Percentiles rank a stretch among this genome's conserved stretches.
Conservation (phyloP, 1,140 invertebrate genomes). For the Ceratina calcarata region DNA sequence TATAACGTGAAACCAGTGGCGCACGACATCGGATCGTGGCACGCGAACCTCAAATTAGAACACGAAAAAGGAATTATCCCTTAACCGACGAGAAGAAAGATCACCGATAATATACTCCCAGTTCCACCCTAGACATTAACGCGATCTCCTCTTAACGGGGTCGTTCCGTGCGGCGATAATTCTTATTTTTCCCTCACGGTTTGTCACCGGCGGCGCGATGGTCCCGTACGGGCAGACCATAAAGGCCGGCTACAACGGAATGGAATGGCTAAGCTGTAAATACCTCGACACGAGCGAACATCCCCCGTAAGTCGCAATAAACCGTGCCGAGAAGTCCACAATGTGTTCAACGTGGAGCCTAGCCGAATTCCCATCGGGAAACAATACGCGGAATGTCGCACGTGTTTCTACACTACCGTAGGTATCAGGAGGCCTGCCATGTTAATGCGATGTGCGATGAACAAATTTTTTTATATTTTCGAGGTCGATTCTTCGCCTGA, state of each 20-base stretch:
- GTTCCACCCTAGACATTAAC: conserved; percentile 11
- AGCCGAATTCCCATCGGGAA: conserved; percentile 46
- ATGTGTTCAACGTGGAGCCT: conserved; percentile 41
- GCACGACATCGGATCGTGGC: not conserved
- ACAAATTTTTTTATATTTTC: too few species aligned
- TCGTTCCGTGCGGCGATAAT: conserved; percentile 36
- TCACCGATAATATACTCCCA: not conserved
- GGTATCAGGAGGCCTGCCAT: too few species aligned
- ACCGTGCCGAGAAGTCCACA: conserved; percentile 46
- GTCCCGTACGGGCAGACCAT: conserved; percentile 9
- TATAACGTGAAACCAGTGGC: not conserved
- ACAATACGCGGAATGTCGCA: conserved; percentile 50
- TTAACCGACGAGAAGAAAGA: not conserved
- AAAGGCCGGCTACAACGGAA: conserved; percentile 31
- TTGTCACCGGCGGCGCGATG: conserved; percentile 10
- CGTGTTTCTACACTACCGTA: not conserved
- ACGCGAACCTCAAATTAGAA: conserved; percentile 6
- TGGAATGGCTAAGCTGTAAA: conserved; percentile 65
- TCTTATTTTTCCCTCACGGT: conserved; percentile 44
- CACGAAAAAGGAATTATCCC: not conserved
- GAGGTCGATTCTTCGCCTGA: too few species aligned
- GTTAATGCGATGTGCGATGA: too few species aligned
- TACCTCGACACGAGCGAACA: conserved; percentile 63
- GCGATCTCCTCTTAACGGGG: conserved; percentile 28
- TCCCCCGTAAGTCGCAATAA: conserved; percentile 71